Percentiles rank a stretch among this genome's conserved stretches.
These are phyloP conservation scores for Perizoma flavofasciatum DNA, from an alignment of 2,888 invertebrate genomes.

Conservation along the genomic window DNA sequence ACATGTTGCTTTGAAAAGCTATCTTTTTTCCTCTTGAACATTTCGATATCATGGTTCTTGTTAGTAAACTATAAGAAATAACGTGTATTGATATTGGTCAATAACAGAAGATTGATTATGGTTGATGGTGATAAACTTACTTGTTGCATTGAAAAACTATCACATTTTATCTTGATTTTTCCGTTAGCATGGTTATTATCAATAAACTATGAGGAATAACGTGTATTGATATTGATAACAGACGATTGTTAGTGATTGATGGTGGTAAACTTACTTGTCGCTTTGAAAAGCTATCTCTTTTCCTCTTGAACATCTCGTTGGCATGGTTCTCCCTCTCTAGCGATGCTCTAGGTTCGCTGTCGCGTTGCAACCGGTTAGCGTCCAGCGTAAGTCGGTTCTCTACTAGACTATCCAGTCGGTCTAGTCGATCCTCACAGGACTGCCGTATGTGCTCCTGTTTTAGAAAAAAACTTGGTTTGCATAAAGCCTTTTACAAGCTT, in stretches of 20 bases:
- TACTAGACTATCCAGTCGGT: slow-evolving; percentile 85
- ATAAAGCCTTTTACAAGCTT: too few relatives aligned
- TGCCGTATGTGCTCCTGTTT: slow-evolving; percentile 85
- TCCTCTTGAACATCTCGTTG: slow-evolving; percentile 76
- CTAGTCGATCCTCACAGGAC: slow-evolving; percentile 91
- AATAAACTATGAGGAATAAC: too few relatives aligned
- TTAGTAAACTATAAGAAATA: too few relatives aligned
- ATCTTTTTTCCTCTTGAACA: too few relatives aligned
- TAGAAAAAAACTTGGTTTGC: not conserved
- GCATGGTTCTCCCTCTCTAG: slow-evolving; percentile 74
- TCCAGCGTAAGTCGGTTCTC: slow-evolving; percentile 65
- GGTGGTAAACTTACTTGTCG: slow-evolving; percentile 53
- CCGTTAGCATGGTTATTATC: slow-evolving; percentile 79
- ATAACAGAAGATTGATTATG: too few relatives aligned
- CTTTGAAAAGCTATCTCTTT: slow-evolving; percentile 65
- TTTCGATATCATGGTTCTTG: too few relatives aligned
- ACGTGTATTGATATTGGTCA: too few relatives aligned
- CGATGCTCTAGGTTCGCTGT: slow-evolving; percentile 70
- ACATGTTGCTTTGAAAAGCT: too few relatives aligned
- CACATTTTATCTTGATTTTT: slow-evolving; percentile 69
- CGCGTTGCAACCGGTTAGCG: slow-evolving; percentile 63
- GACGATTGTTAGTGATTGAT: too few relatives aligned
- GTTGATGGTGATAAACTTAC: slow-evolving; percentile 38
- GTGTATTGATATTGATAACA: too few relatives aligned
- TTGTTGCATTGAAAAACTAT: slow-evolving; percentile 67